Percentiles rank a stretch among this genome's conserved stretches.
These are phyloP conservation scores for Macrosteles quadrilineatus DNA, from an alignment of 1,140 invertebrate genomes.

Conservation along the genomic window DNA sequence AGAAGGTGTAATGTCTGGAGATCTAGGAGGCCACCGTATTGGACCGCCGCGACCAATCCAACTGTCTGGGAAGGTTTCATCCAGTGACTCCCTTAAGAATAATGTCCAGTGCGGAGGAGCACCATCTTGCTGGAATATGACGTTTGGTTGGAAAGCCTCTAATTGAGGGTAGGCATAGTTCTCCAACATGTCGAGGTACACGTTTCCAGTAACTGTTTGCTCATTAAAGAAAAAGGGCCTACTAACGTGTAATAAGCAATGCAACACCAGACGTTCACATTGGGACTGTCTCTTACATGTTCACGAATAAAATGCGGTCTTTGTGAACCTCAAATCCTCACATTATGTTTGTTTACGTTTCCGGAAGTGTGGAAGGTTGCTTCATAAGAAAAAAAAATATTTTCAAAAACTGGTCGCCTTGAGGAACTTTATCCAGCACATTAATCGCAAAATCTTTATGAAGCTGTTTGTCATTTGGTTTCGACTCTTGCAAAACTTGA, in stretches of 20 bases:
- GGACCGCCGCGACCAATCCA: constrained; percentile 50
- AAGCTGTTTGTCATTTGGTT: neutral
- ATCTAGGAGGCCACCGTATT: constrained; percentile 49
- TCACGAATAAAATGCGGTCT: constrained; percentile 28
- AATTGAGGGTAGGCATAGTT: constrained; percentile 23
- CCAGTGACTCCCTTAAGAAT: constrained; percentile 39
- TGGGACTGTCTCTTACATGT: constrained; percentile 23
- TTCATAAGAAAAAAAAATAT: constrained; percentile 31
- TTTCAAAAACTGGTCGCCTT: constrained; percentile 14
- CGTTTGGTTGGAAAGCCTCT: constrained; percentile 6
- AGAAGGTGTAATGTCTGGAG: constrained; percentile 49
- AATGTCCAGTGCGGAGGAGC: constrained; percentile 39
- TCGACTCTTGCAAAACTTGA: neutral
- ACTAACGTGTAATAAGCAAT: constrained; percentile 19
- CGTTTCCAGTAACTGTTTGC: constrained; percentile 9
- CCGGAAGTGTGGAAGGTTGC: constrained; percentile 21
- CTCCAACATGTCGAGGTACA: constrained; percentile 18
- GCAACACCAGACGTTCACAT: constrained; percentile 32
- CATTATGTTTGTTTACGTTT: constrained; percentile 33
- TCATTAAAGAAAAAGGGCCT: constrained; percentile 32
- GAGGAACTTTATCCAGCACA: neutral
- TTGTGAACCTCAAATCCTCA: constrained; percentile 33
- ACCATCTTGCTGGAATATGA: constrained; percentile 38
- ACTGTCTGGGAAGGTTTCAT: constrained; percentile 42
- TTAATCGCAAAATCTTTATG: neutral